Percentiles rank a stretch among this genome's conserved stretches.
These are phyloP conservation scores for Hetaerina titia DNA, from an alignment of 2,888 invertebrate genomes.

Conservation along the genomic window DNA sequence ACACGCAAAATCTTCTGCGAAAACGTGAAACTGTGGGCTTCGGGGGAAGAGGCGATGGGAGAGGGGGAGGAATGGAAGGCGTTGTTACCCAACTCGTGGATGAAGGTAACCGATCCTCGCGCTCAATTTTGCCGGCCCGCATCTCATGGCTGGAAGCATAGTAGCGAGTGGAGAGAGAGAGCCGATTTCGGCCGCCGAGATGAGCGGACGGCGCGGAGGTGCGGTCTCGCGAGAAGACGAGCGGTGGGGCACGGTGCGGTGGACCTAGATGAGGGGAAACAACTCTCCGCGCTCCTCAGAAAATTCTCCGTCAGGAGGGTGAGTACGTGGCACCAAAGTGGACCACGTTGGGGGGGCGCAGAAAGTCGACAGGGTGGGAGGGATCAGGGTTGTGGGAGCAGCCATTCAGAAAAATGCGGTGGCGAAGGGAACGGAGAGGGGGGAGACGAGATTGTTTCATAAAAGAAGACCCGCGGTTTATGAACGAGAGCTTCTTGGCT, in stretches of 20 bases:
- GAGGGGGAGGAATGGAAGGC: not conserved
- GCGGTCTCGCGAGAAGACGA: not conserved
- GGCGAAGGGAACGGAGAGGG: not conserved
- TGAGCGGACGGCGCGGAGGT: not conserved
- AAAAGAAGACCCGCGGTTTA: not conserved
- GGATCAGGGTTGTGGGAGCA: not conserved
- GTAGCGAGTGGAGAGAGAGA: not conserved
- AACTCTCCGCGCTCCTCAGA: too few species aligned
- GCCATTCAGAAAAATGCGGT: not conserved
- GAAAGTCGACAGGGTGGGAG: not conserved
- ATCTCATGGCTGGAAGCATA: not conserved
- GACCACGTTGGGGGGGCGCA: too few species aligned
- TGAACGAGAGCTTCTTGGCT: not conserved
- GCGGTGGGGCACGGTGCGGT: not conserved
- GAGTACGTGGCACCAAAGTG: too few species aligned
- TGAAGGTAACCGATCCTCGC: not conserved
- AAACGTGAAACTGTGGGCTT: not conserved
- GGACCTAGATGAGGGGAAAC: too few species aligned
- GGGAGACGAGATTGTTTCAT: not conserved
- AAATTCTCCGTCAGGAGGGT: too few species aligned
- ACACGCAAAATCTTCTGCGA: not conserved
- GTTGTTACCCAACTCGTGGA: not conserved
- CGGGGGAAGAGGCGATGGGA: not conserved
- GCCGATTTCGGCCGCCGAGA: not conserved
- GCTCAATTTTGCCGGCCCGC: not conserved